These are phyloP conservation scores for Anastrepha ludens DNA, from an alignment of 1,140 invertebrate genomes.

Conservation along the genomic window DNA sequence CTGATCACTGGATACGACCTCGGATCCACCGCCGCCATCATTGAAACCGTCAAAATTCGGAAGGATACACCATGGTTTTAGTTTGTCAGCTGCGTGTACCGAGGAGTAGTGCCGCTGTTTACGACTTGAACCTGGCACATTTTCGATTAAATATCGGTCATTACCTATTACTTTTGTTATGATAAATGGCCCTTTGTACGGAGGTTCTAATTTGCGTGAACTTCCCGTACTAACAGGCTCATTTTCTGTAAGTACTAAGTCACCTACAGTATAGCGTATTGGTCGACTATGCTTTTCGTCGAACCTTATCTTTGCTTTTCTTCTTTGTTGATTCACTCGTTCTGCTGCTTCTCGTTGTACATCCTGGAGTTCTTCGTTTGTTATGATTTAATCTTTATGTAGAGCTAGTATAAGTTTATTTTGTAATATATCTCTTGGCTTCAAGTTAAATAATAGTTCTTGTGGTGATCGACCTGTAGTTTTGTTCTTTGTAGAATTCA, in stretches of 20 bases:
- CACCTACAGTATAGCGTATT: neutral
- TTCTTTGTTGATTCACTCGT: neutral
- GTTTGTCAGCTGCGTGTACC: neutral
- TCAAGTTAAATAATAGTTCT: no score
- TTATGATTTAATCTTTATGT: no score
- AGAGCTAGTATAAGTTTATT: no score
- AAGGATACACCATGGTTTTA: constrained; percentile 9
- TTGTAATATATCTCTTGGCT: no score
- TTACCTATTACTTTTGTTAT: constrained; percentile 31
- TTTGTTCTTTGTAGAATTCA: constrained; percentile 28
- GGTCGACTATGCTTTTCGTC: constrained; percentile 23
- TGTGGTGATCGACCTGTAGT: constrained; percentile 63
- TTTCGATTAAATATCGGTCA: constrained; percentile 21
- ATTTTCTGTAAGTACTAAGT: neutral
- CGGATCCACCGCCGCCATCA: no score
- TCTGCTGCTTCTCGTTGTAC: no score
- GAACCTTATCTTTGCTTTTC: neutral
- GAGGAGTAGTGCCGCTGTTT: constrained; percentile 24
- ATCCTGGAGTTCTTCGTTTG: no score
- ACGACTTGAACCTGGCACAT: constrained; percentile 7
- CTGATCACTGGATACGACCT: no score
- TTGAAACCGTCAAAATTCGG: neutral
- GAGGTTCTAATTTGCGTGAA: neutral
- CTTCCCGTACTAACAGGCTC: neutral
- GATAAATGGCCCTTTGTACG: constrained; percentile 33